These are phyloP conservation scores for Notechis scutatus DNA, from an alignment of 2,113 vertebrate genomes.

Conservation along the genomic window DNA sequence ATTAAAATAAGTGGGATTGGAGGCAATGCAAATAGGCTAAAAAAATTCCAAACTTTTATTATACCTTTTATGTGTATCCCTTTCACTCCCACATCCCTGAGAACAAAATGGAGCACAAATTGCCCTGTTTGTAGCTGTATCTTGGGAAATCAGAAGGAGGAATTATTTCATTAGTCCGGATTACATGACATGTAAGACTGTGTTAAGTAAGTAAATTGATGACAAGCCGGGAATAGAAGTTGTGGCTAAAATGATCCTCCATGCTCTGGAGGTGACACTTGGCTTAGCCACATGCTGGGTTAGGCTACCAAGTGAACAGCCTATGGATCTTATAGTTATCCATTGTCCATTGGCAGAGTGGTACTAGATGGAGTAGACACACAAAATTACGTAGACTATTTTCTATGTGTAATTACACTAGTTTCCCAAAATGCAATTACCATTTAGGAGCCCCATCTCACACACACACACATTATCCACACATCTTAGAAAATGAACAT, in stretches of 20 bases:
- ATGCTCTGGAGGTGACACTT: background rate
- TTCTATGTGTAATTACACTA: background rate
- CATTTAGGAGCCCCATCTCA: background rate
- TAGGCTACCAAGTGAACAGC: background rate
- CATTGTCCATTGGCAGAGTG: background rate
- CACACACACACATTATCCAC: background rate
- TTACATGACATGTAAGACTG: background rate
- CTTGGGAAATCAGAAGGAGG: background rate
- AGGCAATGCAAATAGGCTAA: background rate
- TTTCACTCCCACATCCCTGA: background rate
- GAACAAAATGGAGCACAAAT: background rate
- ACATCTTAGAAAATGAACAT: background rate
- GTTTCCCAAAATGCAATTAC: background rate
- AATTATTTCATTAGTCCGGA: background rate
- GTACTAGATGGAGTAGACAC: background rate
- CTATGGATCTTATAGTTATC: background rate
- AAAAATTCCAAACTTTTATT: background rate
- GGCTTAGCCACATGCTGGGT: background rate
- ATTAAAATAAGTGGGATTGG: background rate
- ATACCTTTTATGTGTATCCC: background rate
- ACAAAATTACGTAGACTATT: background rate
- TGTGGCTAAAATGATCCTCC: background rate
- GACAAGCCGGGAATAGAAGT: background rate
- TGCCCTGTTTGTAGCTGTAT: background rate
- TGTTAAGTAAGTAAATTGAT: background rate